Percentiles rank a stretch among this genome's conserved stretches.
phyloP scores from a whole-genome alignment of 2,797 vertebrate species.

The Botia almorhae region DNA sequence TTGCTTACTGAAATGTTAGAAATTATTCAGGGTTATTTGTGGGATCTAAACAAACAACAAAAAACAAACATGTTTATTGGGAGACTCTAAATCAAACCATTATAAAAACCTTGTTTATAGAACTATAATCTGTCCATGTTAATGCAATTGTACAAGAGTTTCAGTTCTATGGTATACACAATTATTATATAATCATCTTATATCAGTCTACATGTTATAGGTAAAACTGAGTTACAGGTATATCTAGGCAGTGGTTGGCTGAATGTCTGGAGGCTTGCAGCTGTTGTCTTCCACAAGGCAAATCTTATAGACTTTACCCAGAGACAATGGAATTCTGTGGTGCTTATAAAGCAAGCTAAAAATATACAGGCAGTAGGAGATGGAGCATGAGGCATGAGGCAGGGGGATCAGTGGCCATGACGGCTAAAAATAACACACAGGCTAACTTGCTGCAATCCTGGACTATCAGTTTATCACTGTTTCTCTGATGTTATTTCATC shows the following conservation, averaged over 20 bases:
- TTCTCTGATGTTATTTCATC: conserved; percentile 41
- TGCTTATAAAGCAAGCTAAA: conserved; percentile 59
- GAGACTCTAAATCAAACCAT: too few species aligned
- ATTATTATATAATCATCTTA: not conserved
- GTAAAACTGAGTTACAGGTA: conserved; percentile 15
- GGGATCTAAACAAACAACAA: too few species aligned
- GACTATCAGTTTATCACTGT: conserved; percentile 9
- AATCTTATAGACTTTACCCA: conserved; percentile 29
- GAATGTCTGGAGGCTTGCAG: conserved; percentile 42
- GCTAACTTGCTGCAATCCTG: conserved; percentile 18
- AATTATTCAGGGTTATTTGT: too few species aligned
- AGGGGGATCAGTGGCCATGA: conserved; percentile 24
- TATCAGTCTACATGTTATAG: not conserved
- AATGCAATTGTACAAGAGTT: too few species aligned
- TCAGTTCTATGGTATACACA: too few species aligned
- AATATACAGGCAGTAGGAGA: conserved; percentile 60
- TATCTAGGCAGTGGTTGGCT: conserved; percentile 28
- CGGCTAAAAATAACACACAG: conserved; percentile 18
- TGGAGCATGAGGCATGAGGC: conserved; percentile 1
- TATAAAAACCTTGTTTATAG: too few species aligned
- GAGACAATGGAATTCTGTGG: conserved; percentile 60
- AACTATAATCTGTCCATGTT: too few species aligned
- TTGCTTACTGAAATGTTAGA: too few species aligned
- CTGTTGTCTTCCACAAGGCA: conserved; percentile 47
- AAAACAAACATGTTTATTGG: too few species aligned